A percentile compares a stretch with the other conserved stretches of the same genome.
phyloP scores from a whole-genome alignment of 1,140 invertebrate species.

The Drosophila biarmipes region DNA sequence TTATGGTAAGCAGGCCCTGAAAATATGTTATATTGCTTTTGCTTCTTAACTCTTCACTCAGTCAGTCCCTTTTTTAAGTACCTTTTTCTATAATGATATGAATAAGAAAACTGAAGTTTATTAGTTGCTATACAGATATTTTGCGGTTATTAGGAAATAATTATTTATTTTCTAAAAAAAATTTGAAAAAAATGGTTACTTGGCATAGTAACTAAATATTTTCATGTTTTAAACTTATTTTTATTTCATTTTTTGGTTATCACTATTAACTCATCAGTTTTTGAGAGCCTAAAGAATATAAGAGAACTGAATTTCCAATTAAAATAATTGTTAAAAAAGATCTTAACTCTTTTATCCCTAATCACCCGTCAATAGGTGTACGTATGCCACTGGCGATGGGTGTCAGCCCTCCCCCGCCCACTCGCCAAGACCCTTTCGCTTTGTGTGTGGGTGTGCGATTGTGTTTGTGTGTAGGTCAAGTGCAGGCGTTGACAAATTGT shows the following conservation, averaged over 20 bases:
- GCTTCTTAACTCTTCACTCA: background rate
- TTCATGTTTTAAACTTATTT: background rate
- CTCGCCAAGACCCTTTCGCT: background rate
- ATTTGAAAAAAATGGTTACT: background rate
- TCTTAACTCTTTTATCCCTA: background rate
- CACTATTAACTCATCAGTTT: no score
- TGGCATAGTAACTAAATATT: no score
- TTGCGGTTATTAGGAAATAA: no score
- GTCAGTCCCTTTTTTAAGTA: background rate
- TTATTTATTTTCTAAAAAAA: background rate
- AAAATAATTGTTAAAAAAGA: background rate
- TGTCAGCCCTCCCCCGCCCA: background rate
- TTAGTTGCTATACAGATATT: constrained; percentile 6
- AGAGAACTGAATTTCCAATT: background rate
- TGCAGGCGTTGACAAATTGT: constrained; percentile 74
- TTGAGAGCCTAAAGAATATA: no score
- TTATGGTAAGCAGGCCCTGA: constrained; percentile 4
- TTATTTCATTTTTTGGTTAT: no score
- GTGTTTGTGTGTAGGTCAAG: constrained; percentile 68
- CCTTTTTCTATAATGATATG: constrained; percentile 11
- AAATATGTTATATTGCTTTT: constrained; percentile 9
- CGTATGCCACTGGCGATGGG: background rate
- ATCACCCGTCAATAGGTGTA: background rate
- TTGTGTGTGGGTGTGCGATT: constrained; percentile 21
- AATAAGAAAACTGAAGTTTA: constrained; percentile 8